Conservation (phyloP, 2,797 vertebrate species). For the Ctenochaetus hawaiiensis region DNA sequence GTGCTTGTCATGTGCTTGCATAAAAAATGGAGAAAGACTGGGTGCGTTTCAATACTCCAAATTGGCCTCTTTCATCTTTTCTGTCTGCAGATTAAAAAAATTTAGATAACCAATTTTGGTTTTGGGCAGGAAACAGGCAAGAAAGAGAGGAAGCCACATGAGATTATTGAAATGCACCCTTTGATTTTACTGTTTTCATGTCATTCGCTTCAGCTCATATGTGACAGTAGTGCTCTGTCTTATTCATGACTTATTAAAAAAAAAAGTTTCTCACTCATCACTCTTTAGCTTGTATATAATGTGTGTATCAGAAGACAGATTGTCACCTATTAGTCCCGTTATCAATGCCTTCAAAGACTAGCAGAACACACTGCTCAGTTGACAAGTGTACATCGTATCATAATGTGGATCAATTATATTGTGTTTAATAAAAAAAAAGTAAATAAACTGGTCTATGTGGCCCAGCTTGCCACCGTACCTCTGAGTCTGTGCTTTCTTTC, state of each 20-base stretch:
- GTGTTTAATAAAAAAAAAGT: constrained; percentile 82
- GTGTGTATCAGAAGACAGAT: constrained; percentile 76
- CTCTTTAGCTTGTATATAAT: constrained; percentile 81
- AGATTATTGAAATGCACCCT: constrained; percentile 58
- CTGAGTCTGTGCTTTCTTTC: constrained; percentile 45
- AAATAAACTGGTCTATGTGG: constrained; percentile 79
- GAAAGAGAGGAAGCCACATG: constrained; percentile 33
- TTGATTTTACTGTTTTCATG: constrained; percentile 65
- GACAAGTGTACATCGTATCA: constrained; percentile 79
- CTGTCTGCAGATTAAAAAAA: constrained; percentile 39
- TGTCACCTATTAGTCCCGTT: constrained; percentile 75
- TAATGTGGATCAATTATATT: constrained; percentile 80
- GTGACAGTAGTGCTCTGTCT: constrained; percentile 81
- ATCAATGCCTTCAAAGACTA: constrained; percentile 71
- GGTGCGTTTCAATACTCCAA: constrained; percentile 62
- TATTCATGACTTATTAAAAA: constrained; percentile 75
- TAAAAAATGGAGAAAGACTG: constrained; percentile 47
- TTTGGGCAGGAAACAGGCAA: constrained; percentile 28
- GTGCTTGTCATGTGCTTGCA: constrained; percentile 68
- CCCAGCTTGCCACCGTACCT: constrained; percentile 66
- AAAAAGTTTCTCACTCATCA: constrained; percentile 68
- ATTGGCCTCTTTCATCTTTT: constrained; percentile 53
- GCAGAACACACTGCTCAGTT: constrained; percentile 69
- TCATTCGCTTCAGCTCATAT: constrained; percentile 78
- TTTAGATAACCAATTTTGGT: constrained; percentile 36